Evolutionary conservation across 2,888 invertebrate species (phyloP), one percentile per base, ranked within the genome.

Genomic region (Harpalus rubripes): DNA sequence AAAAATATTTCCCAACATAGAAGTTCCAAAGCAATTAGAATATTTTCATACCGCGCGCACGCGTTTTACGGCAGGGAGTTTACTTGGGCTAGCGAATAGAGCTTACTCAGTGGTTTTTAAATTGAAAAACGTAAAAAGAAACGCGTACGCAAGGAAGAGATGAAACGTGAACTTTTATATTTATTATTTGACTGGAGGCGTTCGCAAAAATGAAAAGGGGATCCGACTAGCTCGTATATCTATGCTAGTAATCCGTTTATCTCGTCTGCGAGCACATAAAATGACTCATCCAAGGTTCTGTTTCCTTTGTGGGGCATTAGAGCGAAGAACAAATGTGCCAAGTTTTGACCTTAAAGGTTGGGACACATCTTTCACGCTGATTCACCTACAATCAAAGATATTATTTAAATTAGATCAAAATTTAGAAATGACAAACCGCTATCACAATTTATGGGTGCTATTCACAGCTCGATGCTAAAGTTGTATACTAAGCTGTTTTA

Each of bases 241-340:
- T 63, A 84, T 84, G 68, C 26, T 78, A 78, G 84, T 84, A 84
- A 84, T 84, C 84, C 76, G 84, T 84, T 84, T 84, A 84, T 84
- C 84, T 82, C 76, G 59, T 63, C 44, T 22, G 61, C 15, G 84
- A 22, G 76, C 76, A 74, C 61, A 84, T 84, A 84, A 84, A 84
- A 76, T 84, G 84, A 76, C 74, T 76, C 76, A 63, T 72, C 58
- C 44, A 4, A 10, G 56, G 32, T 41, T 12, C 39, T 15, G 22
- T 15, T 7, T 16, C 84, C 74, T 84, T 74, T 74, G 76, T 63
- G 76, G 61, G 84, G 84, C 63, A 84, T 84, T 84, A 84, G 58
- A 32, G 22, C 44, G 74, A 76, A 74, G 83, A 74, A 83, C 83
- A 83, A 83, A 84, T 78, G 76, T 22, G 52, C 44, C 22, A 58